phyloP scores from a whole-genome alignment of 1,140 invertebrate genomes.

The Papilio polytes region DNA sequence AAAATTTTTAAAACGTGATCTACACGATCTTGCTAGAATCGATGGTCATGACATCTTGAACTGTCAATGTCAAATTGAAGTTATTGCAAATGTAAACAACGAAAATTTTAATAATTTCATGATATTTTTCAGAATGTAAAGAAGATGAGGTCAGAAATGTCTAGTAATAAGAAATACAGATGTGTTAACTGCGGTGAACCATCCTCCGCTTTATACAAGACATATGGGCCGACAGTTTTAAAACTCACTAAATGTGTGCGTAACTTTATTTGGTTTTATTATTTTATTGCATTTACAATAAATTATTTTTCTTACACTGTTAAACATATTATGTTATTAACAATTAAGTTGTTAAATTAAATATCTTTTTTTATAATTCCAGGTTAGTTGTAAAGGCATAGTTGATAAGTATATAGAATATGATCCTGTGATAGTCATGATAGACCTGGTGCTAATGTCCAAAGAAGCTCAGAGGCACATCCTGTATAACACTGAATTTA shows the following conservation, averaged over 20 bases:
- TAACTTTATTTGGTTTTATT: constrained; percentile 47
- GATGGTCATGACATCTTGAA: background rate
- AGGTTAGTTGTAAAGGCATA: constrained; percentile 89
- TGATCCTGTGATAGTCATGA: constrained; percentile 92
- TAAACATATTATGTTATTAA: background rate
- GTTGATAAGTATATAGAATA: constrained; percentile 96
- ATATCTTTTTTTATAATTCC: constrained; percentile 64
- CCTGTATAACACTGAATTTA: constrained; percentile 90
- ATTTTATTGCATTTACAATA: background rate
- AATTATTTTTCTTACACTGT: background rate
- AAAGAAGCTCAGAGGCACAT: constrained; percentile 92
- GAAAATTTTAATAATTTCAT: too few relatives aligned
- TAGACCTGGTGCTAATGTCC: constrained; percentile 92
- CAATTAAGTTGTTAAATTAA: background rate
- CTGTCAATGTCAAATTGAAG: background rate
- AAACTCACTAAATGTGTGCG: constrained; percentile 90
- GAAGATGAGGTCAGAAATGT: constrained; percentile 41
- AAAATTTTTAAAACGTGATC: too few relatives aligned
- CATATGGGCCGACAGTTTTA: constrained; percentile 88
- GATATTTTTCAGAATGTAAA: constrained; percentile 11
- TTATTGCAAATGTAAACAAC: constrained; percentile 10
- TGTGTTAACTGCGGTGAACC: constrained; percentile 88
- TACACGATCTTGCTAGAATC: too few relatives aligned
- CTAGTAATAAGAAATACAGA: constrained; percentile 69
- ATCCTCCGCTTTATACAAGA: constrained; percentile 86